Percentiles rank a stretch among this genome's conserved stretches.
Evolutionary conservation across 2,888 invertebrate species (phyloP).

Genomic region (Epiblema foenella): DNA sequence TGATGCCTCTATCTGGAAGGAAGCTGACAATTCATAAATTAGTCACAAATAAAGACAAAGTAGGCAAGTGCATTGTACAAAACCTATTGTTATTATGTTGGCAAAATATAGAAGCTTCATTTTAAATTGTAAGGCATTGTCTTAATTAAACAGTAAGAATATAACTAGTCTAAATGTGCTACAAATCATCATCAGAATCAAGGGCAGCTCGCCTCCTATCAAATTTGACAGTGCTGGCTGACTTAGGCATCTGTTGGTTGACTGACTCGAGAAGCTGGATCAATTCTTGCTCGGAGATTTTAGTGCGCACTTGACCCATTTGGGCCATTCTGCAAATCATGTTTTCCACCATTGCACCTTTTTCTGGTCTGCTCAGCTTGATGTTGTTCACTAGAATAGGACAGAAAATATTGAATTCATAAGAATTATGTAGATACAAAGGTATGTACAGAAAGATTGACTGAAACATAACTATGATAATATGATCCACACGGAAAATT

Average conservation of each 20-base stretch:
- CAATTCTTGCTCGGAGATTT: conserved; percentile 93
- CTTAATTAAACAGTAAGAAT: conserved; percentile 14
- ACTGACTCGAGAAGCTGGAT: conserved; percentile 94
- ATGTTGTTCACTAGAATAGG: conserved; percentile 98
- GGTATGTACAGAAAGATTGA: too few relatives aligned
- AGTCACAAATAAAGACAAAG: neutral
- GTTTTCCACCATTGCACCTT: conserved; percentile 96
- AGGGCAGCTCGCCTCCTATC: conserved; percentile 94
- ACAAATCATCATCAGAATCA: conserved; percentile 90
- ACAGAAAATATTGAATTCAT: too few relatives aligned
- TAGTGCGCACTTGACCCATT: conserved; percentile 93
- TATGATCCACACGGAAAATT: neutral
- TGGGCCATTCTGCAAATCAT: conserved; percentile 98
- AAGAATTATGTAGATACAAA: too few relatives aligned
- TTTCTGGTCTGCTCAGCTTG: conserved; percentile 97
- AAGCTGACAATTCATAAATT: too few relatives aligned
- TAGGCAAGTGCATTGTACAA: neutral
- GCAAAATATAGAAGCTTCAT: conserved; percentile 14
- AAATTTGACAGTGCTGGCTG: conserved; percentile 93
- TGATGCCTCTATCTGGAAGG: too few relatives aligned
- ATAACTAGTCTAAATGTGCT: conserved; percentile 49
- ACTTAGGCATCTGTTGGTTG: conserved; percentile 92
- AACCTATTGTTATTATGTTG: conserved; percentile 8
- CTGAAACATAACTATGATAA: conserved; percentile 71
- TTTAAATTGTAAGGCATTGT: conserved; percentile 15